phyloP scores from a whole-genome alignment of 2,797 vertebrate genomes.

The Eidolon dupreanum region DNA sequence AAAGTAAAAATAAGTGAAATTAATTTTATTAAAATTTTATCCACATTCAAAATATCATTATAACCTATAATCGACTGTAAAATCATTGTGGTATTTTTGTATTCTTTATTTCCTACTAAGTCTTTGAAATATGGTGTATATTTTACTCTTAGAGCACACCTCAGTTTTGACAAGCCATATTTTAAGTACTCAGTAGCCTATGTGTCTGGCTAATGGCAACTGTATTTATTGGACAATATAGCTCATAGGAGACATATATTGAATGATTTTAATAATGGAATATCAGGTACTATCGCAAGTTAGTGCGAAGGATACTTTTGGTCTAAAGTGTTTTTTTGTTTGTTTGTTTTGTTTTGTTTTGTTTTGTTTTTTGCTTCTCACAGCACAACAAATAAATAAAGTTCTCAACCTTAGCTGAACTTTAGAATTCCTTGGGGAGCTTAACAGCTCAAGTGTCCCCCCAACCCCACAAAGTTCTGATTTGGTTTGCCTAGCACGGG shows the following conservation, averaged over 20 bases:
- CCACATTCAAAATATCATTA: background rate
- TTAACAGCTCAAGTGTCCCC: background rate
- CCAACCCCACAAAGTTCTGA: background rate
- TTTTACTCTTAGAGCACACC: background rate
- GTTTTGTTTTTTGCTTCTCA: background rate
- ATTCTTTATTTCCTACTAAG: background rate
- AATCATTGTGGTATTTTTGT: background rate
- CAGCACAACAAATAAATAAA: background rate
- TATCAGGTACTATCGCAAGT: background rate
- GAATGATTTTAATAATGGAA: conserved; percentile 1
- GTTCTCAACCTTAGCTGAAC: background rate
- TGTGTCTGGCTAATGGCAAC: background rate
- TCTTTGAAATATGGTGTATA: background rate
- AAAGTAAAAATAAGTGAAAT: background rate
- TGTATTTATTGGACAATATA: background rate
- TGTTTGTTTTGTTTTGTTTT: no score
- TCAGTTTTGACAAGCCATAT: background rate
- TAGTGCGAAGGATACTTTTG: background rate
- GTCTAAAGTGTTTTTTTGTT: background rate
- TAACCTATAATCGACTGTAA: background rate
- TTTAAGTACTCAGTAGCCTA: background rate
- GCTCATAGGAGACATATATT: background rate
- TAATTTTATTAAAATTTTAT: conserved; percentile 2
- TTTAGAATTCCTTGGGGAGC: background rate
- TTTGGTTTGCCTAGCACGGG: background rate